Base-by-base conservation (phyloP, 2,113 vertebrate genomes). In the Pomatostomus ruficeps region DNA sequence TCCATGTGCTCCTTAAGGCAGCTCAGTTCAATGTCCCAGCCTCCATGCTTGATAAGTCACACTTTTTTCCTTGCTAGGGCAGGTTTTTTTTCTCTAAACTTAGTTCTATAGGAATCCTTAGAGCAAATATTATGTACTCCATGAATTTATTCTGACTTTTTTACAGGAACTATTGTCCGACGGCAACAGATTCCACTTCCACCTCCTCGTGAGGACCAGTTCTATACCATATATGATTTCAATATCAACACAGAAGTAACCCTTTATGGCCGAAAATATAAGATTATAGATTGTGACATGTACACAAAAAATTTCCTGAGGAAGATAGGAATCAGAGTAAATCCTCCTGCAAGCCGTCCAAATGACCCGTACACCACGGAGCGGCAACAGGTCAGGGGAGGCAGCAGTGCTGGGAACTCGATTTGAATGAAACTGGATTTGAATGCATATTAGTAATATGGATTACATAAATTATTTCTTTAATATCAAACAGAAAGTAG, bases 171-270 rank as follows among this genome's bases (percentile, higher is more conserved):
- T 54, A 88, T 98, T 75, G 97, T 99, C 76, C 97, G 95, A 21
- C 98, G 99, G n/a, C 99, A 99, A 42, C 98, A 97, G 42, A 97
- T 99, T 96, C 95, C 98, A 36, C 98, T 99, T 51, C 99, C 99
- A 42, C 93, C 98, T 75, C 99, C 99, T 75, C 58, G 98, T 26
- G 97, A 99, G n/a, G 98, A 99, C 86, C 94, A 97, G 73, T 99
- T 98, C 97, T 99, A 99, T 96, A 98, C 97, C 38, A 55, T 99
- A 43, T 95, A 98, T 88, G 74, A 99, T 96, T 99, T 99, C 95
- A 99, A 99, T 97, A 94, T 99, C 83, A 97, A 98, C 96, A 98
- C 81, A 90, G 97, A 99, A 67, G 70, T 99, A 71, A 95, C 96
- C 74, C 90, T 99, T 84, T 98, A 99, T 96, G 98, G 98, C 22